Evolutionary conservation across 2,797 vertebrate species (phyloP), one percentile per base, ranked within the genome.

Genomic region (Synanceia verrucosa): DNA sequence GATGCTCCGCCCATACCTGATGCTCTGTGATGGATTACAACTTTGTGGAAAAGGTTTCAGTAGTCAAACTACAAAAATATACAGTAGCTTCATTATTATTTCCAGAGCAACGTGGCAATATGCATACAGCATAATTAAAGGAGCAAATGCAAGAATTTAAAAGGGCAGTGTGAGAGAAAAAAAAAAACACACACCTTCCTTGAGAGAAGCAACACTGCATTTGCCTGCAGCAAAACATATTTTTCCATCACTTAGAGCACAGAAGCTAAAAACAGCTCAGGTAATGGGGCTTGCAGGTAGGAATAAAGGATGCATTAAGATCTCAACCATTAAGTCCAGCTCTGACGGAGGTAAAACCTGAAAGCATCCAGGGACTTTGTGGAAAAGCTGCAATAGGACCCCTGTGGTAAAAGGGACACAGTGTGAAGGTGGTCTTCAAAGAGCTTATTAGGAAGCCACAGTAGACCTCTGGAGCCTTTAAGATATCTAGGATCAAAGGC

Each of bases 401-500:
- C 44, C 41, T n/a, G 8, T 43, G 66, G 76, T 81, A 47, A 86
- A 78, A 73, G 66, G n/a, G 85, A 80, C 75, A 74, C 73, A 43
- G 57, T 56, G 58, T 76, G 80, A 79, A 80, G 88, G 88, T 86
- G 86, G 87, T 86, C 85, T 93, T 93, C 89, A 90, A 86, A 90
- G 80, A 76, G 81, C 78, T 79, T 86, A 84, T 88, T 89, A 90
- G 70, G 73, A 86, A 86, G 81, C 85, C 60, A 46, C 75, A 52
- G 84, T 66, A 50, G 66, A 81, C 82, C 84, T 87, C 88, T 92
- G 89, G 82, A 90, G 88, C 84, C 87, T 93, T 92, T 77, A 84
- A 86, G 88, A 92, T 89, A 91, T 86, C 81, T 76, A 11, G 76
- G 88, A 91, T 92, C 89, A 91, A 93, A 92, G 72, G 33, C 51